Evolutionary conservation across 2,888 invertebrate genomes (phyloP).

Genomic region (Nudaria mundana): DNA sequence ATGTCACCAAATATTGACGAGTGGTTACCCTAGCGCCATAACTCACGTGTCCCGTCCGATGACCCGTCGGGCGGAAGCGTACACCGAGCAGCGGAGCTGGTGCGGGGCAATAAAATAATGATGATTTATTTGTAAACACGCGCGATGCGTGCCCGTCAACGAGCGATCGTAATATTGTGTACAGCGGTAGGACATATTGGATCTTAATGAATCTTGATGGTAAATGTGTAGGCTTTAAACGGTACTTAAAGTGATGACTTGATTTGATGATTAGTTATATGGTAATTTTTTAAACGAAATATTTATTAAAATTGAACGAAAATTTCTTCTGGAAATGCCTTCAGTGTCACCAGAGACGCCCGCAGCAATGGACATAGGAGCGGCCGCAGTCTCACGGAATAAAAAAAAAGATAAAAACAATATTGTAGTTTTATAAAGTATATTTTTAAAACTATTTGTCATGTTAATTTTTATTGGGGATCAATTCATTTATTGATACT

Average conservation of each 20-base stretch:
- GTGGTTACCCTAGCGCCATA: conserved; percentile 32
- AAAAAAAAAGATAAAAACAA: too few species aligned
- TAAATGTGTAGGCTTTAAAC: background rate
- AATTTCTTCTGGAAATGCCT: too few species aligned
- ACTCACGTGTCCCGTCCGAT: conserved; percentile 35
- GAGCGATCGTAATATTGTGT: conserved; percentile 53
- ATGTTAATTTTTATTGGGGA: background rate
- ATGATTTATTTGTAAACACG: conserved; percentile 80
- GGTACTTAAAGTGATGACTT: too few species aligned
- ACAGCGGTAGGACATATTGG: conserved; percentile 31
- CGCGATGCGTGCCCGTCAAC: conserved; percentile 60
- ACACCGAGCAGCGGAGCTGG: conserved; percentile 43
- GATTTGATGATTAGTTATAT: too few species aligned
- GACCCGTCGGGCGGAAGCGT: conserved; percentile 37
- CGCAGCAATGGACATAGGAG: too few species aligned
- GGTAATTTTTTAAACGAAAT: too few species aligned
- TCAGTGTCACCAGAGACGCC: too few species aligned
- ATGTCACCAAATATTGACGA: conserved; percentile 10
- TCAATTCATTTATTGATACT: background rate
- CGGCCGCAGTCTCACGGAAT: too few species aligned
- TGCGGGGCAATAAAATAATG: conserved; percentile 64
- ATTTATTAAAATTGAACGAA: too few species aligned
- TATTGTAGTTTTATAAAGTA: too few species aligned
- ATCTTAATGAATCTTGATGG: conserved; percentile 10
- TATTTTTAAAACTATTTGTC: background rate